phyloP scores from a whole-genome alignment of 2,888 invertebrate genomes.

The Pseudoips prasinana region DNA sequence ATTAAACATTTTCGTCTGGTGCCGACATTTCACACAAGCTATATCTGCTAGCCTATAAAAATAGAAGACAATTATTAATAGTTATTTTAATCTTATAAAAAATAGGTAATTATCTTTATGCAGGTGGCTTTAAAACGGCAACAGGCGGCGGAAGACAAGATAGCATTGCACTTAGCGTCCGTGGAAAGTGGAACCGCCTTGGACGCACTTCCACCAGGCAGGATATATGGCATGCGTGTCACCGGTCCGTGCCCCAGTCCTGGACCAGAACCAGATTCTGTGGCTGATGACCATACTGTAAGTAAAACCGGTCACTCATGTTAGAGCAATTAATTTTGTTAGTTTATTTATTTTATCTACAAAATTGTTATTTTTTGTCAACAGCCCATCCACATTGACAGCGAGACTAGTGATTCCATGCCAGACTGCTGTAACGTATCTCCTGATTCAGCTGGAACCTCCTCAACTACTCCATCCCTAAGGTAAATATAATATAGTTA shows the following conservation, averaged over 20 bases:
- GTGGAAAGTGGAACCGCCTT: constrained; percentile 72
- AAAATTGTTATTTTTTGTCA: constrained; percentile 3
- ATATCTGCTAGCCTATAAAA: no score
- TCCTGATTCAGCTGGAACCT: constrained; percentile 60
- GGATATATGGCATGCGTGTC: constrained; percentile 94
- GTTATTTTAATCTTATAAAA: no score
- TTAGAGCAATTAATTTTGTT: no score
- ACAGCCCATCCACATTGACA: constrained; percentile 75
- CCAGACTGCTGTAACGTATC: constrained; percentile 68
- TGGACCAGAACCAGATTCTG: constrained; percentile 71
- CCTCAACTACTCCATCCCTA: constrained; percentile 35
- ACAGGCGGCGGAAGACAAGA: constrained; percentile 98
- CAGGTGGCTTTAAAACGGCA: constrained; percentile 98
- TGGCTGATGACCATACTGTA: constrained; percentile 65
- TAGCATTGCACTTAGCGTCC: constrained; percentile 95
- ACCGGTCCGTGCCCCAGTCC: constrained; percentile 86
- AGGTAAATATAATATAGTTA: constrained; percentile 31
- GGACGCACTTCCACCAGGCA: constrained; percentile 93
- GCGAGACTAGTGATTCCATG: constrained; percentile 72
- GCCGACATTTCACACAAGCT: no score
- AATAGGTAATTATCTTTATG: no score
- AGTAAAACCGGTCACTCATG: no score
- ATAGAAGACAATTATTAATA: no score
- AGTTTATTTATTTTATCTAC: no score
- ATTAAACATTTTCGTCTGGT: no score